These are phyloP conservation scores for Rhinopomastus cyanomelas DNA, from an alignment of 2,113 vertebrate species.

Conservation along the genomic window DNA sequence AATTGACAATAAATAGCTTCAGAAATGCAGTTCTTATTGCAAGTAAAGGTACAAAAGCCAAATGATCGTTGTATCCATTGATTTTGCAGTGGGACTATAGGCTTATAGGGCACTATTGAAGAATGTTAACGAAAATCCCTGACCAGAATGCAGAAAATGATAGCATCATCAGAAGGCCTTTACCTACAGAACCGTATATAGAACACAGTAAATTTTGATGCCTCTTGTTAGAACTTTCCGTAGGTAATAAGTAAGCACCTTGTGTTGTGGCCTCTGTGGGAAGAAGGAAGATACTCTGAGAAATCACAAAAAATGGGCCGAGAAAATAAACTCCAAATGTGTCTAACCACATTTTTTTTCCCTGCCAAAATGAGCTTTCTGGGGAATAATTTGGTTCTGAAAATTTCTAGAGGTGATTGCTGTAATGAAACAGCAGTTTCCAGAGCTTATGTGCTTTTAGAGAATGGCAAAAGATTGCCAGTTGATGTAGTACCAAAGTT, in stretches of 20 bases:
- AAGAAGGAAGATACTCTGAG: background rate
- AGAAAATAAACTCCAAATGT: background rate
- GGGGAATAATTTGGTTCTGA: background rate
- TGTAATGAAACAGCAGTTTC: background rate
- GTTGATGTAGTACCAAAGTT: background rate
- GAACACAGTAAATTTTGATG: background rate
- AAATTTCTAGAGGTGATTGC: background rate
- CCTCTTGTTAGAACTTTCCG: background rate
- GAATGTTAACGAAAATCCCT: slow-evolving; percentile 18
- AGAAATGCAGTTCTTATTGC: background rate
- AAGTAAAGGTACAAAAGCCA: slow-evolving; percentile 1
- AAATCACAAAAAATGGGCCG: background rate
- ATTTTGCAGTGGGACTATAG: slow-evolving; percentile 19
- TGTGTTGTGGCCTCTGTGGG: background rate
- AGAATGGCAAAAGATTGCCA: background rate
- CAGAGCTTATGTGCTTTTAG: background rate
- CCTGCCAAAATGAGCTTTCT: background rate
- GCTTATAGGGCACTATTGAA: background rate
- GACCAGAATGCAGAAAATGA: slow-evolving; percentile 26
- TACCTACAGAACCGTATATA: background rate
- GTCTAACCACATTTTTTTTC: background rate
- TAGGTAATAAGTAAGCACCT: background rate
- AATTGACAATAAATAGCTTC: slow-evolving; percentile 7
- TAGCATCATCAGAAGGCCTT: background rate
- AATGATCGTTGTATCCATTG: slow-evolving; percentile 42